Base-by-base conservation (phyloP, 1,140 invertebrate genomes). In the Hyphantria cunea region DNA sequence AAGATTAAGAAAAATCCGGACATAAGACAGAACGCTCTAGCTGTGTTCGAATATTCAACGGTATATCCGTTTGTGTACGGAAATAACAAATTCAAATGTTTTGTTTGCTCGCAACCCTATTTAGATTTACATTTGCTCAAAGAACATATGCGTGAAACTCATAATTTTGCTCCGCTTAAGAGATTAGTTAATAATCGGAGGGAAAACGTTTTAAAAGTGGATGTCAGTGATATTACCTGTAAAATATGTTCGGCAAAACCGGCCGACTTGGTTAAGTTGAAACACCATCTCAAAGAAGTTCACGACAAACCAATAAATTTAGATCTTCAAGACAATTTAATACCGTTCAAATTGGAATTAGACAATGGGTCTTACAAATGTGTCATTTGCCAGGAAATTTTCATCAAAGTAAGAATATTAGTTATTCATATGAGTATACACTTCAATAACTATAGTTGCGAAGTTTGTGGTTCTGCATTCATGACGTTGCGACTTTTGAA, bases 311-410 rank as follows among this genome's bases (percentile, higher is more conserved):
- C 68, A n/a, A 76, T 90, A 42, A 80, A 86, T 58, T 72, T 78
- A 1, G 74, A 84, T 5, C 42, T 89, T 4, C 78, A 87, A 56
- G 86, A 89, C 44, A 88, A 89, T 56, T 76, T 90, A 62, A 87
- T 90, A 61, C 87, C 87, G 0, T 90, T 89, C 42, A 83, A 86
- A 50, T 49, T 90, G 0, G 78, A 85, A 25, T 14, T 58, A n/a
- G 61, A 67, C 5, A 64, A 80, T 3, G 78, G 73, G 0, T 60
- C 67, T 0, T 87, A 84, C 53, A 78, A 91, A n/a, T 94, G 93
- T 62, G 89, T 91, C 0, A 91, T 93, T 12, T 94, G 93, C 50
- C 86, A 91, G 0, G 90, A 93, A 56, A 89, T 80, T 0, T 94
- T 94, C 53, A 90, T 88, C n/a, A 91, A 89, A 81, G 72, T 89